These are phyloP conservation scores for Chelonus formosanus DNA, from an alignment of 2,888 invertebrate species.

Conservation along the genomic window DNA sequence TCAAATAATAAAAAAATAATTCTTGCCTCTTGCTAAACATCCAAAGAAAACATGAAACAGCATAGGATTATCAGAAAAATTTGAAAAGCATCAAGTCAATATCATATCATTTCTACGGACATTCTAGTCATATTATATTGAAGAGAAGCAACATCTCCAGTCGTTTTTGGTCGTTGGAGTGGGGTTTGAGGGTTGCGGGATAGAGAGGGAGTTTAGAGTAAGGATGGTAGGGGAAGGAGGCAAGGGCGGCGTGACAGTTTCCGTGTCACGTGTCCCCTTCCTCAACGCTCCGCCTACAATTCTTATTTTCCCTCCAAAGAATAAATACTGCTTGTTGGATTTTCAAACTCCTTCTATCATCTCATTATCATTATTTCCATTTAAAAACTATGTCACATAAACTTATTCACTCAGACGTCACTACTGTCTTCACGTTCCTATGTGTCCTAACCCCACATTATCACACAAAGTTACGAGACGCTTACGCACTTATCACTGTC, in stretches of 20 bases:
- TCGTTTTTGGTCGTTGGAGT: conserved; percentile 34
- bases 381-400: not conserved
- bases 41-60: not conserved
- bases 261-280: conserved; percentile 63
- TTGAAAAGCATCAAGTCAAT: not conserved
- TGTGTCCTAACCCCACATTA: too few species aligned
- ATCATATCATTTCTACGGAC: not conserved
- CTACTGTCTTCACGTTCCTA: too few species aligned
- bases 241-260: conserved; percentile 65
- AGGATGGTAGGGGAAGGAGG: conserved; percentile 47
- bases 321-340: conserved; percentile 28
- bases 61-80: not conserved
- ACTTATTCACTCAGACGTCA: too few species aligned
- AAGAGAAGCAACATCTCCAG: conserved; percentile 35
- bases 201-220: conserved; percentile 13
- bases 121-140: not conserved
- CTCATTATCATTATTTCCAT: not conserved
- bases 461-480: not conserved
- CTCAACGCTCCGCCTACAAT: conserved; percentile 62
- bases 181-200: conserved; percentile 31
- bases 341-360: too few species aligned
- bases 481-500: not conserved
- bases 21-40: not conserved
- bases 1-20: not conserved
- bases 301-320: conserved; percentile 48